Evolutionary conservation across 2,113 vertebrate species (phyloP).

Genomic region (Chaetodon trifascialis): DNA sequence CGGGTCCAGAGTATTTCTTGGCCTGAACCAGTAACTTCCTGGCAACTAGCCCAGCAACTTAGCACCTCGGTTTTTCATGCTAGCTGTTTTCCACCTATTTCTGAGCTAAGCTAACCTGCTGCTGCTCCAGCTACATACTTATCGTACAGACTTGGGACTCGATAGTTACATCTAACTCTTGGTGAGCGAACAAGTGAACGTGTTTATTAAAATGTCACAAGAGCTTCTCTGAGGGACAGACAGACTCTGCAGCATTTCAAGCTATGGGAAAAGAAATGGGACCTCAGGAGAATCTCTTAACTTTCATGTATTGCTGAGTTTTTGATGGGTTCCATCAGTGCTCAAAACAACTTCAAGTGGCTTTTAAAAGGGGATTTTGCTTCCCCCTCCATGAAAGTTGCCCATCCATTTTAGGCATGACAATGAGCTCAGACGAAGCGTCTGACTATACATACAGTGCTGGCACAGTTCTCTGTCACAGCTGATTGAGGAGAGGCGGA

Average conservation of each 20-base stretch:
- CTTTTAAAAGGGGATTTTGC: constrained; percentile 31
- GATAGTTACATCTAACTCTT: not conserved
- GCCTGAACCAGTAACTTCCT: not conserved
- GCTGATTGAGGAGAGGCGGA: constrained; percentile 45
- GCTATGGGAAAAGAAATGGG: not conserved
- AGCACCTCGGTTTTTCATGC: not conserved
- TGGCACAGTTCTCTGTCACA: constrained; percentile 25
- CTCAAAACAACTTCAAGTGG: constrained; percentile 26
- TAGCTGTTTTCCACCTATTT: not conserved
- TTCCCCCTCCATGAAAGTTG: constrained; percentile 14
- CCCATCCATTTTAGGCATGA: constrained; percentile 29
- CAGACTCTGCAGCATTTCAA: too few species aligned
- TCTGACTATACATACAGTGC: constrained; percentile 27
- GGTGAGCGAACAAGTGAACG: not conserved
- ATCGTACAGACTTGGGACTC: not conserved
- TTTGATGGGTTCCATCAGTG: not conserved
- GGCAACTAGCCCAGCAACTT: not conserved
- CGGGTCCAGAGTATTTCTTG: not conserved
- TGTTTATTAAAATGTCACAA: not conserved
- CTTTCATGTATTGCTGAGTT: constrained; percentile 8
- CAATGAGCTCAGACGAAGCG: constrained; percentile 33
- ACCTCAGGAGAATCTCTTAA: not conserved
- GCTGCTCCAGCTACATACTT: not conserved
- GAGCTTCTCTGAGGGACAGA: not conserved
- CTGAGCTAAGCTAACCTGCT: not conserved